Evolutionary conservation across 2,888 invertebrate genomes (phyloP), one percentile per base, ranked within the genome.

Genomic region (Ennomos quercinarius): DNA sequence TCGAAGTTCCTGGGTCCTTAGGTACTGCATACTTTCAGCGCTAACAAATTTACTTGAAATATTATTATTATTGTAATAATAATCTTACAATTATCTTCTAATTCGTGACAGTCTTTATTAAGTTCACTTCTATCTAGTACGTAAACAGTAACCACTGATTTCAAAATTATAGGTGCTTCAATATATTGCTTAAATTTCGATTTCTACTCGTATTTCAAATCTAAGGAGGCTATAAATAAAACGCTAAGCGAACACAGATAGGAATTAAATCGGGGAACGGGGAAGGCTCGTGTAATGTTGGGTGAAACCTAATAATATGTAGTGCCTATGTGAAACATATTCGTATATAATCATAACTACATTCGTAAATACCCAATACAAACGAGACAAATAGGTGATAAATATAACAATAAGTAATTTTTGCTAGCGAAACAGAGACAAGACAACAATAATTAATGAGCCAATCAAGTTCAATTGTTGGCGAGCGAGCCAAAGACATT

Each of bases 381-480:
- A 74, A 76, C 64, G 66, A 63, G 68, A 67, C 27, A 27, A 27
- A 27, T 27, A 27, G 27, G 27, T 6, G 27, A 27, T 27, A 27
- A 27, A 27, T 27, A 27, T 27, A 27, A 27, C 4, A 17, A 17
- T 17, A 27, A 27, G 3, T 0, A 27, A 27, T 27, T 6, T 27
- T 27, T 27, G 27, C 5, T 27, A 4, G 27, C 27, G 17, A 27
- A 27, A 27, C 27, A 27, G 27, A 27, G 27, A 27, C 75, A 70
- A 75, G 73, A 75, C 75, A 70, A 71, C 68, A 68, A 73, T 81
- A 68, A 73, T 81, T 79, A 81, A 83, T 86, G 76, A 81, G 71
- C 76, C 79, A 84, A 86, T 84, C 78, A 80, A 73, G 76, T 78
- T 79, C 82, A 86, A 87, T 88, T 87, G 82, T 78, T 79, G 70